Conservation (phyloP, 92 coral and sea anemone species). For the Epizoanthus illoricatus region DNA sequence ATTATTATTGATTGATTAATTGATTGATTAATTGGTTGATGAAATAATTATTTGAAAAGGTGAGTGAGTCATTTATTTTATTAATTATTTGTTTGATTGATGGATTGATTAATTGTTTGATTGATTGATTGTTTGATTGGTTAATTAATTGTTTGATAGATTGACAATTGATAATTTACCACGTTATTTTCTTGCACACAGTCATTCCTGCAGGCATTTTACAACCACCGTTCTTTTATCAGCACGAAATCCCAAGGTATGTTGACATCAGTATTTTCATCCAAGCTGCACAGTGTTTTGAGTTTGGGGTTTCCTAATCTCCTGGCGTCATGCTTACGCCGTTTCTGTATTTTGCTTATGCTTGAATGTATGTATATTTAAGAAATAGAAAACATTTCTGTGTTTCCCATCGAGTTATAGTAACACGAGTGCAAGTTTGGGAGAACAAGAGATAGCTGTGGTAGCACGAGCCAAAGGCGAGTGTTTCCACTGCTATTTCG, state of each 20-base stretch:
- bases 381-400: too few relatives aligned
- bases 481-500: too few relatives aligned
- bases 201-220: conserved; percentile 96
- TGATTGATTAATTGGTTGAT: too few relatives aligned
- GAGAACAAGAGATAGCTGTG: too few relatives aligned
- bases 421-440: too few relatives aligned
- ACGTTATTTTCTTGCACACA: conserved; percentile 16
- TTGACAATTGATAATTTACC: background rate
- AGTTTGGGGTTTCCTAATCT: background rate
- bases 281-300: background rate
- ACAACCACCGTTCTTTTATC: conserved; percentile 93
- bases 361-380: background rate
- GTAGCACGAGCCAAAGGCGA: too few relatives aligned
- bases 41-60: too few relatives aligned
- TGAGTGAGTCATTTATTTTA: background rate
- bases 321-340: background rate
- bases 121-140: background rate
- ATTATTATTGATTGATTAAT: too few relatives aligned
- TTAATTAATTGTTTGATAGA: background rate
- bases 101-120: background rate
- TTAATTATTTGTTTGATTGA: background rate
- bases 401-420: too few relatives aligned
- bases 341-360: background rate
- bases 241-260: conserved; percentile 93
- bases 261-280: background rate